Evolutionary conservation across 2,113 vertebrate species (phyloP), one percentile per base, ranked within the genome.

Genomic region (Tursiops truncatus): DNA sequence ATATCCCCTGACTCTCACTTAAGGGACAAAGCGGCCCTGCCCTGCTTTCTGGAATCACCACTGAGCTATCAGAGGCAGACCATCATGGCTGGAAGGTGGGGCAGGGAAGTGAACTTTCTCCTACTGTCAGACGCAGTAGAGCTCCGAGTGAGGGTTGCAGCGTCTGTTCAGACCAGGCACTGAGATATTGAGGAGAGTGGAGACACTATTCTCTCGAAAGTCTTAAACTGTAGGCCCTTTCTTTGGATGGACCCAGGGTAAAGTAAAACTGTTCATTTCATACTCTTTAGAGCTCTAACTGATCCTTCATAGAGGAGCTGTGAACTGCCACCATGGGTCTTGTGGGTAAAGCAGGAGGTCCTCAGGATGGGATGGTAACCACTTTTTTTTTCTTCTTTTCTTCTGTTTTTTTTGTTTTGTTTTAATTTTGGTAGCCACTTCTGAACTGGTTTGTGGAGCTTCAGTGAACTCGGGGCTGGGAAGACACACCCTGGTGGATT

Each of bases 71-170:
- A 20, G 20, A 80, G 2, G 17, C 20, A 60, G 81, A 63, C 17
- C 3, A 23, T 8, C 8, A 15, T 3, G 26, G 2, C 26, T 62
- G 17, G 28, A 79, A n/a, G 23, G n/a, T 8, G 1, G 6, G 26
- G 8, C 6, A n/a, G 11, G 28, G 17, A 20, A 21, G 23, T 28
- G 25, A 0, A 23, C 15, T 71, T 53, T 62, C 17, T 50, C 36
- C 71, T 31, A 6, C 47, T 56, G 21, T 31, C 25, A 23, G 31
- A 21, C 38, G 21, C 15, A 11, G 4, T 21, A 9, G 2, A 60
- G 41, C 41, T 62, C 70, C 26, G 0, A 84, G 8, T n/a, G 20
- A 56, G 31, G 10, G 11, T 1, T 26, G 41, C 38, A 53, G 8
- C 28, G 8, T 71, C 47, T 79, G 36, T 76, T 12, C 11, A 60